phyloP scores from a whole-genome alignment of 2,797 vertebrate species.

The Dendrocincla fuliginosa region DNA sequence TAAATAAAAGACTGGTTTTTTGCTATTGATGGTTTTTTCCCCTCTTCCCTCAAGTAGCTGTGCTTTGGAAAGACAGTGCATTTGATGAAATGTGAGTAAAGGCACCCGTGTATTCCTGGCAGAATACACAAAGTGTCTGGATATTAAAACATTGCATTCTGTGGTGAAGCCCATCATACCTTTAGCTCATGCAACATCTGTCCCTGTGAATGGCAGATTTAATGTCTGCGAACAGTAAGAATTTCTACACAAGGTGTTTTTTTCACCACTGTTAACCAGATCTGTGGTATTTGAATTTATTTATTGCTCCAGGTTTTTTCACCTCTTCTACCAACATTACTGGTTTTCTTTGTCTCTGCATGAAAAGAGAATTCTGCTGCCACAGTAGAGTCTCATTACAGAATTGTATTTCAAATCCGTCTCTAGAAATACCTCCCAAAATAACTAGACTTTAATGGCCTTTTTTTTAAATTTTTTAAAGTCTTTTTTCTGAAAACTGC shows the following conservation, averaged over 20 bases:
- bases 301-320: not conserved
- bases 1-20: not conserved
- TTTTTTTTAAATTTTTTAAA: not conserved
- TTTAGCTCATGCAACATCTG: not conserved
- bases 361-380: not conserved
- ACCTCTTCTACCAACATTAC: not conserved
- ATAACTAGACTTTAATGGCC: not conserved
- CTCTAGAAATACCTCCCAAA: not conserved
- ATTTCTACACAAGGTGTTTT: not conserved
- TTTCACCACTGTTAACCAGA: not conserved
- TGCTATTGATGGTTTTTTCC: accelerated
- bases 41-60: not conserved
- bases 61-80: not conserved
- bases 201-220: not conserved
- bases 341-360: not conserved
- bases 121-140: not conserved
- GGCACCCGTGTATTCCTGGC: not conserved
- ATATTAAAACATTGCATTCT: not conserved
- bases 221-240: not conserved
- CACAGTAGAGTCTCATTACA: not conserved
- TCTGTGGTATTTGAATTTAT: not conserved
- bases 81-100: not conserved
- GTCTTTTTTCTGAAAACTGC: not conserved
- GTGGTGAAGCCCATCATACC: not conserved
- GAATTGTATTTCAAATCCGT: not conserved